phyloP scores from a whole-genome alignment of 2,888 invertebrate species.

The Therioaphis trifolii region DNA sequence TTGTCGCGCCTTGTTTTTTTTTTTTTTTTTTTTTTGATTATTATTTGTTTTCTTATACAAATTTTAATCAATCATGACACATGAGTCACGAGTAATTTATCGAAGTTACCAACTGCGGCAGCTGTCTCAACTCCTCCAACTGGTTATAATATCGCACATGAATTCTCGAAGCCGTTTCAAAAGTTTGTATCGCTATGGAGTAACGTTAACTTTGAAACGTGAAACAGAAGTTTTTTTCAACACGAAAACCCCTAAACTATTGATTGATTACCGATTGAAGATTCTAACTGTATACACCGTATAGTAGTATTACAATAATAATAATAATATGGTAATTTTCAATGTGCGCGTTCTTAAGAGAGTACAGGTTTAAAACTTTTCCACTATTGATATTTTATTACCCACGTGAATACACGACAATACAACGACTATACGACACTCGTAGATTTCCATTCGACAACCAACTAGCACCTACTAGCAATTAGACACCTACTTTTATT shows the following conservation, averaged over 20 bases:
- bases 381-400: too few species aligned
- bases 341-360: too few species aligned
- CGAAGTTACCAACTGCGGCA: conserved; percentile 25
- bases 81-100: conserved; percentile 32
- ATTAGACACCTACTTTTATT: too few species aligned
- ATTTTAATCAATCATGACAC: conserved; percentile 44
- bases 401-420: too few species aligned
- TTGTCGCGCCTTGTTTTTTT: neutral
- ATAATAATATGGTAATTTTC: too few species aligned
- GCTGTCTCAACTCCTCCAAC: conserved; percentile 40
- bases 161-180: conserved; percentile 15
- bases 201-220: conserved; percentile 24
- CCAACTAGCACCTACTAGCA: too few species aligned
- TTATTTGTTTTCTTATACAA: neutral
- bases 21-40: too few species aligned
- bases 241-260: neutral
- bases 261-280: conserved; percentile 15
- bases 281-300: too few species aligned
- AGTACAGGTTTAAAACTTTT: too few species aligned
- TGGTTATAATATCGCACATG: conserved; percentile 22
- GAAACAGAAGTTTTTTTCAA: conserved; percentile 16
- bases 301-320: too few species aligned
- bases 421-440: too few species aligned
- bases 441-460: too few species aligned
- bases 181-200: conserved; percentile 16